Evolutionary conservation across 1,140 invertebrate genomes (phyloP).

Genomic region (Ctenoplectra terminalis): DNA sequence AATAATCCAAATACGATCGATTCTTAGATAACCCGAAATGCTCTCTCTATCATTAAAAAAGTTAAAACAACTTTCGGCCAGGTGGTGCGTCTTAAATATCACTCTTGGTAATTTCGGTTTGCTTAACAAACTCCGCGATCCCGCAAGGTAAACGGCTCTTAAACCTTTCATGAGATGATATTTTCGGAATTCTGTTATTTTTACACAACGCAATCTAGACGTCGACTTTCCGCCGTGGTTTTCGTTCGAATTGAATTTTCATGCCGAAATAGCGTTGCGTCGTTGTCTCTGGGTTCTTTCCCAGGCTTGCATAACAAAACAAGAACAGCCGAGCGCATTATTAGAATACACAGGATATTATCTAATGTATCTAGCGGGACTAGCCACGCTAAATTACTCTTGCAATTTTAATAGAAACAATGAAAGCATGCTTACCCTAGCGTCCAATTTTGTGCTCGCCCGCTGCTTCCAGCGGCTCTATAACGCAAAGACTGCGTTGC

Average conservation of each 20-base stretch:
- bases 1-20: too few relatives aligned
- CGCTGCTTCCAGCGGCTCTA: slow-evolving; percentile 24
- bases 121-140: slow-evolving; percentile 1
- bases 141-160: slow-evolving; percentile 18
- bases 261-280: neutral
- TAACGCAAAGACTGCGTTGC: slow-evolving; percentile 13
- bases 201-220: neutral
- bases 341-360: slow-evolving; percentile 56
- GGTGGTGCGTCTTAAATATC: slow-evolving; percentile 19
- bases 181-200: slow-evolving; percentile 26
- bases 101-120: slow-evolving; percentile 6
- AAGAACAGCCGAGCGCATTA: slow-evolving; percentile 54
- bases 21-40: too few relatives aligned
- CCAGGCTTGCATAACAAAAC: slow-evolving; percentile 40
- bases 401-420: slow-evolving; percentile 70
- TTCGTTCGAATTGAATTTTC: slow-evolving; percentile 16
- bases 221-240: neutral
- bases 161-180: slow-evolving; percentile 29
- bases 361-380: slow-evolving; percentile 40
- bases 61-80: slow-evolving; percentile 26
- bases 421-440: slow-evolving; percentile 51
- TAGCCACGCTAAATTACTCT: slow-evolving; percentile 63
- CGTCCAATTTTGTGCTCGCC: slow-evolving; percentile 57
- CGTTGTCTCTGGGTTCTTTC: neutral
- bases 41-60: too few relatives aligned